Evolutionary conservation across 2,888 invertebrate genomes (phyloP).

Genomic region (Hyposoter dolosus): DNA sequence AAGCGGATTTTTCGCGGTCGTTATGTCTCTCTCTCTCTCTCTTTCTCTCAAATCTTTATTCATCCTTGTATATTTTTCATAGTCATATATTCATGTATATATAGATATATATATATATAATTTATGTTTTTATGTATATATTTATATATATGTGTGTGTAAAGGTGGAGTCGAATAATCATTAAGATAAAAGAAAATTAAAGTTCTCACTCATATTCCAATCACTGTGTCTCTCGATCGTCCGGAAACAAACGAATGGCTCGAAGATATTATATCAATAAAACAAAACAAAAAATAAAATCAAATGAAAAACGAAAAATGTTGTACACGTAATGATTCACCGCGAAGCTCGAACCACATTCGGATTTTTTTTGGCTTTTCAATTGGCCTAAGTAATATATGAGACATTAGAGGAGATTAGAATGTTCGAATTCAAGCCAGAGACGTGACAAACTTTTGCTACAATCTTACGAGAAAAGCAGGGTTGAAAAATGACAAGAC

Average conservation of each 20-base stretch:
- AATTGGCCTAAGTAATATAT: neutral
- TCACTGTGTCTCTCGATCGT: conserved; percentile 73
- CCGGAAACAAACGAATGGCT: conserved; percentile 56
- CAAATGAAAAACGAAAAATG: conserved; percentile 9
- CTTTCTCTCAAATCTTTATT: conserved; percentile 57
- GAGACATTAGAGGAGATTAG: neutral
- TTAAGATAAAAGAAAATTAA: conserved; percentile 71
- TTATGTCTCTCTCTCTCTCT: conserved; percentile 58
- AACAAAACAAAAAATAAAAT: conserved; percentile 12
- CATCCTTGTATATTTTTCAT: conserved; percentile 56
- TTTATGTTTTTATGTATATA: conserved; percentile 58
- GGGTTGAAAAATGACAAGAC: neutral
- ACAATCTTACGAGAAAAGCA: neutral
- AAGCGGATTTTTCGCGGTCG: conserved; percentile 70
- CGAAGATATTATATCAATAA: conserved; percentile 28
- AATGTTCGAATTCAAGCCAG: neutral
- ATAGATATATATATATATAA: conserved; percentile 57
- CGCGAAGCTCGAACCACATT: neutral
- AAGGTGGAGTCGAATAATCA: conserved; percentile 61
- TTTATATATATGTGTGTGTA: conserved; percentile 52
- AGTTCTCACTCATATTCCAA: conserved; percentile 82
- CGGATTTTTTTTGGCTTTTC: neutral
- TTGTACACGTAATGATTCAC: conserved; percentile 17
- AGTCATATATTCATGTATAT: conserved; percentile 62
- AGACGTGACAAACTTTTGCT: neutral